Evolutionary conservation across 2,113 vertebrate species (phyloP).

Genomic region (Gavialis gangeticus): DNA sequence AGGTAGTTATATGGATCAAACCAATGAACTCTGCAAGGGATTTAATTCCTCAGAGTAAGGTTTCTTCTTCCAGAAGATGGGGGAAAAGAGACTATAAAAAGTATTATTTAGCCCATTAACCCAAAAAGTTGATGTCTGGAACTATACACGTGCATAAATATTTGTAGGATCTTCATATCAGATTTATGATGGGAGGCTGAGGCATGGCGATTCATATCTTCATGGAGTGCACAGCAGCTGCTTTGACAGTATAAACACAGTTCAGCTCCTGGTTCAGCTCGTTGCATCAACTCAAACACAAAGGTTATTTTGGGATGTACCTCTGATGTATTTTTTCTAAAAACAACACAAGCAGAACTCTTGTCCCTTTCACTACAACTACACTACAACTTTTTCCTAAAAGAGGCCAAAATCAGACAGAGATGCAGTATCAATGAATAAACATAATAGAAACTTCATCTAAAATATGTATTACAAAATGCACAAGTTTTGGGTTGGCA

Average conservation of each 20-base stretch:
- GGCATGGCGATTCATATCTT: neutral
- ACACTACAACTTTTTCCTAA: neutral
- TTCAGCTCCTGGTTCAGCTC: neutral
- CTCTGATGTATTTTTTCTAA: neutral
- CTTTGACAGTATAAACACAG: neutral
- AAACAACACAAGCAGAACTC: neutral
- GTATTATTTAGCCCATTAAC: neutral
- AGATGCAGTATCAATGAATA: neutral
- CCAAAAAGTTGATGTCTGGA: neutral
- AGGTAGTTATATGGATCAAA: neutral
- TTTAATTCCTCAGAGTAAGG: neutral
- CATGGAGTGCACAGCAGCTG: neutral
- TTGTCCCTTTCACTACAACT: neutral
- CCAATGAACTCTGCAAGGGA: neutral
- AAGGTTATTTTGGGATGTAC: neutral
- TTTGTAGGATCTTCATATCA: neutral
- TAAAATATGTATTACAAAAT: neutral
- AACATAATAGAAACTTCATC: neutral
- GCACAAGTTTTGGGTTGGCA: neutral
- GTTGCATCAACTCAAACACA: neutral
- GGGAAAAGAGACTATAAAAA: neutral
- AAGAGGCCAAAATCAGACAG: neutral
- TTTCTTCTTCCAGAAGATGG: neutral
- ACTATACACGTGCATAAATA: neutral
- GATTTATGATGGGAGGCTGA: neutral